Base-by-base conservation (phyloP, 2,797 vertebrate genomes). In the Avahi laniger region DNA sequence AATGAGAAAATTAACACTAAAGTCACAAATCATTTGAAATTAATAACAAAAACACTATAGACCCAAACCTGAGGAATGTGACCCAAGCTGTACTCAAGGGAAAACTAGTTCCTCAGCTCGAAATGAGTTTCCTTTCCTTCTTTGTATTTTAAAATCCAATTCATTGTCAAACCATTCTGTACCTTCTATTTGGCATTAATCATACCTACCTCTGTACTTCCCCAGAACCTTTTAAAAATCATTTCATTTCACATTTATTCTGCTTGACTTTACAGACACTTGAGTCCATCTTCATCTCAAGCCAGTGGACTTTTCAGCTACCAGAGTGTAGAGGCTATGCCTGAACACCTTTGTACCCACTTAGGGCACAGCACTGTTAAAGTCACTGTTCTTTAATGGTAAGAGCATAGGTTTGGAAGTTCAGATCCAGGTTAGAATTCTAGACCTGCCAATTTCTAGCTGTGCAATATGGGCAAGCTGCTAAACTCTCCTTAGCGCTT, bases 1-100 rank as follows among this genome's bases (percentile, higher is more conserved):
- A 73, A 59, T 83, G 76, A 93, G 82, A 91, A 90, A 93, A 95
- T 82, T 48, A 83, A 78, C 86, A 48, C n/a, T 87, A 59, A 85
- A 96, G 70, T 82, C 90, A 95, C 4, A 84, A 93, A 91, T 41
- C n/a, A 82, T 38, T 84, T 79, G 43, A 65, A 79, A 65, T 63
- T 70, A 82, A 43, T 75, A 94, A 65, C 46, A 79, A 78, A 84
- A 94, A 83, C n/a, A 84, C 38, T 79, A 54, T 38, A 48, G 46
- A 11, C 10, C 75, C 41, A 81, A 70, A 76, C 18, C 38, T 82
- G 65, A 82, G 50, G 30, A 78, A 89, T 43, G 69, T 13, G 38
- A 59, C 35, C 26, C 70, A 91, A 65, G 33, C 20, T 54, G 1
- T 79, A 88, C 3, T 69, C 48, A 43, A 81, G 28, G 4, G 22